Conservation (phyloP, 2,113 vertebrate species). For the Fregata magnificens region DNA sequence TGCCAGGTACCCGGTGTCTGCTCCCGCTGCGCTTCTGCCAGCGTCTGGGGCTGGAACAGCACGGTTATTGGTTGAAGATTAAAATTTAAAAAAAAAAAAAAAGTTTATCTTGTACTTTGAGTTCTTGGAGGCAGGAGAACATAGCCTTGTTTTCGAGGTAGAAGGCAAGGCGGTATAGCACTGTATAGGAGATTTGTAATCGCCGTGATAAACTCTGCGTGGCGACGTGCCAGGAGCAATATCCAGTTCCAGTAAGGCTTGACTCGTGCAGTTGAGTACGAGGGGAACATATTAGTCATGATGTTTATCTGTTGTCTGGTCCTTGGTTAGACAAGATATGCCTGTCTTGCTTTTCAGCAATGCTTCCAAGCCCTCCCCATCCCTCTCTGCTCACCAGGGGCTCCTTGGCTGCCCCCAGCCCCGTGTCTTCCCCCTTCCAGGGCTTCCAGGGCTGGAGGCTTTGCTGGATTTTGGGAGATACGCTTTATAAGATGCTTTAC, state of each 20-base stretch:
- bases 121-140: not conserved
- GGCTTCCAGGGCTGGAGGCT: not conserved
- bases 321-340: not conserved
- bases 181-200: not conserved
- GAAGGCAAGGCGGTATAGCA: not conserved
- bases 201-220: not conserved
- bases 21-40: not conserved
- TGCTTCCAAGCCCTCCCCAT: not conserved
- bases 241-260: constrained; percentile 55
- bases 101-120: constrained; percentile 37
- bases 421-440: not conserved
- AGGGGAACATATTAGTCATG: constrained; percentile 46
- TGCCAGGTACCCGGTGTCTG: constrained; percentile 19
- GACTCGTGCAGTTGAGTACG: constrained; percentile 8
- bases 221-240: constrained; percentile 5
- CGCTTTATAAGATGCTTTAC: not conserved
- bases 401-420: not conserved
- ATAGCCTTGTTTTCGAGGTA: not conserved
- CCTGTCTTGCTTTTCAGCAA: not conserved
- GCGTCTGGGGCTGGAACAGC: not conserved
- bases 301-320: constrained; percentile 56
- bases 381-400: not conserved
- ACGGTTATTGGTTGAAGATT: not conserved
- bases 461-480: not conserved
- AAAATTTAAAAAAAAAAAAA: not conserved